Evolutionary conservation across 2,888 invertebrate genomes (phyloP), one percentile per base, ranked within the genome.

Genomic region (Globia sparganii): DNA sequence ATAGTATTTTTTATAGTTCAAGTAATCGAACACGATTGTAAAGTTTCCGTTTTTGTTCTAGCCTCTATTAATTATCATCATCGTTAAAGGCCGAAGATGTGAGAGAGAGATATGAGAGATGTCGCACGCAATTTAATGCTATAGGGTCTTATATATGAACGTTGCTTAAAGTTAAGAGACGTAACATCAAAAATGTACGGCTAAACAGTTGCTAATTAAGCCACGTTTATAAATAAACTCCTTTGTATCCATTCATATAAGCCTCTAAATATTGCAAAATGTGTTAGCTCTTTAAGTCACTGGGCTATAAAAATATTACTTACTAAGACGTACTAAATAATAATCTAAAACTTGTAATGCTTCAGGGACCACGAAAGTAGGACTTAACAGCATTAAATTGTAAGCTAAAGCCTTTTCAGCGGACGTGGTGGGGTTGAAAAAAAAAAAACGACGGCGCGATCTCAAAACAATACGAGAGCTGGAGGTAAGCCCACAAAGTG

Each of bases 401-500:
- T 88, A 83, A 87, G 73, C 82, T 69, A 84, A 86, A 82, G 65
- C 82, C 84, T 83, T 86, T 90, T 87, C 86, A 87, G 75, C 75
- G 83, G 70, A 78, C 80, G 85, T 75, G 81, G 85, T 77, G 81
- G 80, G 86, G 56, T 86, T 84, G 81, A 84, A 43, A 43, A 43
- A 34, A 89, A 90, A 87, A 86, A 87, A 87, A 87, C 81, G 69
- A 82, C 81, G 67, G 73, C 84, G 28, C 68, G 75, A 28, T 80
- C 76, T 81, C 84, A 79, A 90, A 92, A 91, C 92, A 92, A 91
- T 92, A 87, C 87, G 80, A 81, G 79, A 74, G 86, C 77, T 85
- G 81, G 84, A 90, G 87, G 90, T 90, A 92, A 90, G 89, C 85
- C 88, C 80, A 87, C 85, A 72, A 82, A 83, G 87, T 82, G 77